Percentiles rank a stretch among this genome's conserved stretches.
Evolutionary conservation across 37 sponge, comb jelly and placozoan genomes (phyloP).

Genomic region (Hexactinellida sp.): DNA sequence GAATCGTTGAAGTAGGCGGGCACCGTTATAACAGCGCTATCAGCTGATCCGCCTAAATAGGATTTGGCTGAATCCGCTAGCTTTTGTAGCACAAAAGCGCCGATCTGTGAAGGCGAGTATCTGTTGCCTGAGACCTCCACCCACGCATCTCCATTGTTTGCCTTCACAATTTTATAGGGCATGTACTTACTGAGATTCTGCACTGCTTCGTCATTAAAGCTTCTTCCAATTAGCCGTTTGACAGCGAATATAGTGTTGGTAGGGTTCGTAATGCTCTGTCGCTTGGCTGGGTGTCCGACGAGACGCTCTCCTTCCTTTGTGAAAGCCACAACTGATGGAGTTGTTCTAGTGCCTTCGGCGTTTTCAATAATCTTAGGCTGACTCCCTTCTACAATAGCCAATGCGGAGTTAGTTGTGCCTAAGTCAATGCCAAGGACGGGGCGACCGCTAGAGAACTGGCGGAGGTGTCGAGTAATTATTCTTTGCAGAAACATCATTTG

Average conservation of each 20-base stretch:
- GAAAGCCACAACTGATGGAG: conserved; percentile 95
- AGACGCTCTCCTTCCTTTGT: conserved; percentile 82
- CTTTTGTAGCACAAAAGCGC: conserved; percentile 91
- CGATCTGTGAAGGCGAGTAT: conserved; percentile 96
- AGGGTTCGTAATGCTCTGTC: conserved; percentile 96
- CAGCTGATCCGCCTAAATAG: conserved; percentile 64
- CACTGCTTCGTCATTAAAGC: conserved; percentile 81
- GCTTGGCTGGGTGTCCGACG: conserved; percentile 76
- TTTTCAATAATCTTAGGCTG: conserved; percentile 92
- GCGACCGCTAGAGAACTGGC: neutral
- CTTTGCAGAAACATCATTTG: neutral
- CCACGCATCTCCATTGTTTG: conserved; percentile 98
- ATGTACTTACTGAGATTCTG: conserved; percentile 65
- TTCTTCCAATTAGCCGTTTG: conserved; percentile 85
- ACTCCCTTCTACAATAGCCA: conserved; percentile 97
- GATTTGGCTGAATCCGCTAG: conserved; percentile 85
- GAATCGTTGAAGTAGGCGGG: conserved; percentile 99
- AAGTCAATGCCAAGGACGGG: conserved; percentile 90
- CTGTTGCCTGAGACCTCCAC: conserved; percentile 66
- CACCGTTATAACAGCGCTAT: conserved; percentile 92
- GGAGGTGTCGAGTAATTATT: neutral
- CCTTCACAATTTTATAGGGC: conserved; percentile 72
- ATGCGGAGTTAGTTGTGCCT: conserved; percentile 98
- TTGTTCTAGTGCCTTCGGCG: conserved; percentile 86
- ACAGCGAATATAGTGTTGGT: conserved; percentile 86